Evolutionary conservation across 1,140 invertebrate genomes (phyloP).

Genomic region (Drosophila sp.): DNA sequence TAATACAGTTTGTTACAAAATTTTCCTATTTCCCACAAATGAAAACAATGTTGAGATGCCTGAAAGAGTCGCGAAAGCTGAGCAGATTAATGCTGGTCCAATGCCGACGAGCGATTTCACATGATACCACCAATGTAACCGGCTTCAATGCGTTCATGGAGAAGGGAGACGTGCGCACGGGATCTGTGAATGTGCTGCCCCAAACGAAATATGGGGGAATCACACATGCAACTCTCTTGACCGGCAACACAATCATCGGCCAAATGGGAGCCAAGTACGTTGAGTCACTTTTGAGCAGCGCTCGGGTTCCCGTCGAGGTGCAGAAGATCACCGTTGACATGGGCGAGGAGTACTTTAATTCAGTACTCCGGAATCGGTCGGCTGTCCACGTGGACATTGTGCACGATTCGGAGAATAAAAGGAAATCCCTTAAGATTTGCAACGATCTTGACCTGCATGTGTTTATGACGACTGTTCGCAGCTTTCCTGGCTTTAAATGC

Average conservation of each 20-base stretch:
- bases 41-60: slow-evolving; percentile 25
- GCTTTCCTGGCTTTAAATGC: slow-evolving; percentile 67
- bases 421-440: slow-evolving; percentile 52
- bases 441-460: slow-evolving; percentile 69
- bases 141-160: slow-evolving; percentile 9
- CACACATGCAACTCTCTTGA: slow-evolving; percentile 58
- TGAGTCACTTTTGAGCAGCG: slow-evolving; percentile 48
- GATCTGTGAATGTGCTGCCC: slow-evolving; percentile 46
- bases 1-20: slow-evolving; percentile 11
- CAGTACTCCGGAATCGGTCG: slow-evolving; percentile 65
- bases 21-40: slow-evolving; percentile 7
- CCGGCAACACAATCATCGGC: slow-evolving; percentile 60
- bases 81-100: not conserved
- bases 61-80: not conserved
- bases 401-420: slow-evolving; percentile 53
- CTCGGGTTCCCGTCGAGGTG: slow-evolving; percentile 63
- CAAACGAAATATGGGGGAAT: slow-evolving; percentile 63
- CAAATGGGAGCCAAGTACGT: slow-evolving; percentile 66
- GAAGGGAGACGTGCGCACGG: slow-evolving; percentile 39
- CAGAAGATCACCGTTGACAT: slow-evolving; percentile 48
- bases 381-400: slow-evolving; percentile 68
- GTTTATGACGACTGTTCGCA: slow-evolving; percentile 55
- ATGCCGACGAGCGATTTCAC: not conserved
- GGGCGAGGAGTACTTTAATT: slow-evolving; percentile 59
- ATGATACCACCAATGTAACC: not conserved